phyloP scores from a whole-genome alignment of 2,888 invertebrate genomes.

The Hypolimnas misippus region DNA sequence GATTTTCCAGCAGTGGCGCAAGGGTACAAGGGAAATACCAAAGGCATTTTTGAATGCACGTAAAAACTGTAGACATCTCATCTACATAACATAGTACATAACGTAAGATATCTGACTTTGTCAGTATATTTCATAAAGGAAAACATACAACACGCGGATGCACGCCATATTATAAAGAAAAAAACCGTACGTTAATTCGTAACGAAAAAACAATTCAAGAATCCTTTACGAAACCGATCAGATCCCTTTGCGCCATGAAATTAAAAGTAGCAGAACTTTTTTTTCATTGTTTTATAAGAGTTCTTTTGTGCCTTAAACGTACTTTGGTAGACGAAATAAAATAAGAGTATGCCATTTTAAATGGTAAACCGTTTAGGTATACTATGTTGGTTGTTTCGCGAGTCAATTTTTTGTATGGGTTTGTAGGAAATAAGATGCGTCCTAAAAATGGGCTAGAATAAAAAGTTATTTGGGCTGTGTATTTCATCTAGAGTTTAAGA shows the following conservation, averaged over 20 bases:
- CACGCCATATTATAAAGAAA: not conserved
- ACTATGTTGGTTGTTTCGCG: conserved; percentile 42
- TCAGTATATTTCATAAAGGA: no score
- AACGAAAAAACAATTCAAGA: not conserved
- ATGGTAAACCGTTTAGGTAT: conserved; percentile 16
- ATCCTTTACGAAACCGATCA: not conserved
- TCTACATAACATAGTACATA: no score
- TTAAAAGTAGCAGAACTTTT: not conserved
- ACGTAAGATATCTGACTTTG: no score
- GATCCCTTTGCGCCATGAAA: not conserved
- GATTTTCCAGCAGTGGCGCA: no score
- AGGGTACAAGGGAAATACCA: no score
- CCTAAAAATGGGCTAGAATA: conserved; percentile 68
- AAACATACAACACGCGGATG: not conserved
- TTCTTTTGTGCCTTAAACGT: conserved; percentile 31
- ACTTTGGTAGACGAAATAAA: conserved; percentile 1
- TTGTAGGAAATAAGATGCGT: conserved; percentile 49
- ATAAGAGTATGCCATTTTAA: conserved; percentile 8
- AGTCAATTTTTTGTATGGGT: conserved; percentile 65
- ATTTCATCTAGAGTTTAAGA: conserved; percentile 69
- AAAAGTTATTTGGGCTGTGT: conserved; percentile 77
- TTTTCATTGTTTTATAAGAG: conserved; percentile 8
- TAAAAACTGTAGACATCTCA: no score
- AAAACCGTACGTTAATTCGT: not conserved
- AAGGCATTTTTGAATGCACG: no score